These are phyloP conservation scores for Euwallacea similis DNA, from an alignment of 1,140 invertebrate species.

Conservation along the genomic window DNA sequence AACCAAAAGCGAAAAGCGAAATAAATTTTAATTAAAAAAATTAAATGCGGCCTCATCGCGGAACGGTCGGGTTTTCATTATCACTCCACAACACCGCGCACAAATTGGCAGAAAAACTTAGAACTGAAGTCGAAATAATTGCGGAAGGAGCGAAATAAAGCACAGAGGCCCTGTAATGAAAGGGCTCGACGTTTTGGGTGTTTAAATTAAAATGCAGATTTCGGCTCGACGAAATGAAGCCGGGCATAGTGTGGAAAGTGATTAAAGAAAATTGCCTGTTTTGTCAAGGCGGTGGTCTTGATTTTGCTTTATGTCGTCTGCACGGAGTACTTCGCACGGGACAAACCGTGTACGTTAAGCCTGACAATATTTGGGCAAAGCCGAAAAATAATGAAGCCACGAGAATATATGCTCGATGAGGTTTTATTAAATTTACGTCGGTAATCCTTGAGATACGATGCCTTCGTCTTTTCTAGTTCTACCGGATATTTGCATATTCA, in stretches of 20 bases:
- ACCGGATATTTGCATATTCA: slow-evolving; percentile 15
- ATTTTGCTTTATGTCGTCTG: slow-evolving; percentile 10
- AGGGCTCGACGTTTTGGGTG: slow-evolving; percentile 19
- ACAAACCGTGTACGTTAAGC: not conserved
- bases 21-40: slow-evolving; percentile 30
- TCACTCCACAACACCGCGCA: slow-evolving; percentile 21
- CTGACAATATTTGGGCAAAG: slow-evolving; percentile 9
- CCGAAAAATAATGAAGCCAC: slow-evolving; percentile 19
- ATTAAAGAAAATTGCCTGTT: slow-evolving; percentile 30
- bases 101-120: slow-evolving; percentile 36
- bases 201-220: slow-evolving; percentile 37
- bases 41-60: slow-evolving; percentile 16
- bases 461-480: slow-evolving; percentile 12
- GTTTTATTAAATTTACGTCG: slow-evolving; percentile 30
- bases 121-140: slow-evolving; percentile 35
- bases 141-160: slow-evolving; percentile 28
- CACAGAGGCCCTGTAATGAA: slow-evolving; percentile 15
- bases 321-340: not conserved
- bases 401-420: slow-evolving; percentile 13
- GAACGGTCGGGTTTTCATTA: slow-evolving; percentile 25
- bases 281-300: not conserved
- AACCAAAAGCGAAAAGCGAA: not conserved
- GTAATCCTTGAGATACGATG: slow-evolving; percentile 14
- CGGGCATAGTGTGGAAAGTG: slow-evolving; percentile 22
- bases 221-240: slow-evolving; percentile 26